Base-by-base conservation (phyloP, 2,113 vertebrate genomes). In the Vulpes vulpes region DNA sequence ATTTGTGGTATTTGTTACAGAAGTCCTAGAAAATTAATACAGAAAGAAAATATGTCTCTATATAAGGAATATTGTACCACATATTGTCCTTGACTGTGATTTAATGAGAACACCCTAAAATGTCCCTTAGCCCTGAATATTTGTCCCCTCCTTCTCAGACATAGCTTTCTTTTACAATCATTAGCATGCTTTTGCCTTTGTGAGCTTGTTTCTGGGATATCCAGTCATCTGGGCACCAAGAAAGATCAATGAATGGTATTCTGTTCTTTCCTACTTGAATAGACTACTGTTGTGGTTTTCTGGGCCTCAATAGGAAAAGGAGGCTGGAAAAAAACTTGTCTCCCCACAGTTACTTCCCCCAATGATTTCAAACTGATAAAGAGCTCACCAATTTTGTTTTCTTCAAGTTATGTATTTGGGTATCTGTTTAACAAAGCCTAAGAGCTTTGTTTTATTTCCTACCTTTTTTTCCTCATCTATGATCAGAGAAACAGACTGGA, bases 201-300 rank as follows among this genome's bases (percentile, higher is more conserved):
- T 82, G 35, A 83, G 55, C 43, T 81, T 43, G 32, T 53, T 38
- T 95, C 89, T 82, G 55, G 51, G 20, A 84, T 95, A 85, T 35
- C 12, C 60, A 96, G 53, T 15, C 86, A 35, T 79, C n/a, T 67
- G 27, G 35, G 38, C 35, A 93, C 71, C 73, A 80, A 80, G n/a
- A 89, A 95, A 94, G 51, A 97, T 60, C 38, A 71, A n/a, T 82
- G 82, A 78, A 73, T 59, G 38, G n/a, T 67, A 35, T 65, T 92
- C 14, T 59, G 22, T 89, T 95, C 81, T 94, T 93, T 81, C 73
- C 51, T 71, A 57, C 16, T 73, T 89, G 71, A 96, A 86, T 79
- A 89, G 73, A 92, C 1, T 30, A 95, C 73, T 83, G 11, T 86
- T 95, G 15, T 71, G 76, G 14, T 11, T 91, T 88, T 78, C 35